Percentiles rank a stretch among this genome's conserved stretches.
Conservation (phyloP, 2,797 vertebrate genomes). For the Tamandua tetradactyla region DNA sequence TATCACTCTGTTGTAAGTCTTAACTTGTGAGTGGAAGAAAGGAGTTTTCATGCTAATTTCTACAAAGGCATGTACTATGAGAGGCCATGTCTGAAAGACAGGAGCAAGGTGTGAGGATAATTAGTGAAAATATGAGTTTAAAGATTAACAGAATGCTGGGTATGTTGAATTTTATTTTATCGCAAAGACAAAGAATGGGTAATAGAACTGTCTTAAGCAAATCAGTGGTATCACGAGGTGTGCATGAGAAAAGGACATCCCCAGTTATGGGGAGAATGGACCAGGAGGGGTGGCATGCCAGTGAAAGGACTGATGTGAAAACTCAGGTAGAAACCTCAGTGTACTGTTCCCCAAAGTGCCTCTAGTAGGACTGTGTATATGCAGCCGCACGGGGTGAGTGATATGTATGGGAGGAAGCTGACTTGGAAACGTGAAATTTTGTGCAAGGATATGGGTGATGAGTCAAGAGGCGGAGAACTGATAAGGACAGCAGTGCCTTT, state of each 20-base stretch:
- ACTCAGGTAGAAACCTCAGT: neutral
- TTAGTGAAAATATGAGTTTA: neutral
- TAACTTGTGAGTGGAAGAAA: neutral
- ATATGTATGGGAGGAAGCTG: neutral
- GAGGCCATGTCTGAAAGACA: neutral
- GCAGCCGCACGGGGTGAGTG: neutral
- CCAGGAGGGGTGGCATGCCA: neutral
- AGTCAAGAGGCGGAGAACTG: neutral
- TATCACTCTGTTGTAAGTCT: neutral
- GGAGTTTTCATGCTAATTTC: neutral
- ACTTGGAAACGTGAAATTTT: neutral
- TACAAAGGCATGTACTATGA: neutral
- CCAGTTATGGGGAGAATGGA: neutral
- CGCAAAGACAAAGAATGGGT: neutral
- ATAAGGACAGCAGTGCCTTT: neutral
- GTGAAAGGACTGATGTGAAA: neutral
- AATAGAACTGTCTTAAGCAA: neutral
- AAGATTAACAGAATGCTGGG: neutral
- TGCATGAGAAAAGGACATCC: neutral
- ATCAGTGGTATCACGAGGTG: neutral
- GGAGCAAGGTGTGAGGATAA: neutral
- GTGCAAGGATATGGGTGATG: neutral
- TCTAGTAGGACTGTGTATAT: neutral
- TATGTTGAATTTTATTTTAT: neutral
- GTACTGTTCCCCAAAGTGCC: accelerated